Conservation (phyloP, 2,888 invertebrate species). For the Apamea anceps region DNA sequence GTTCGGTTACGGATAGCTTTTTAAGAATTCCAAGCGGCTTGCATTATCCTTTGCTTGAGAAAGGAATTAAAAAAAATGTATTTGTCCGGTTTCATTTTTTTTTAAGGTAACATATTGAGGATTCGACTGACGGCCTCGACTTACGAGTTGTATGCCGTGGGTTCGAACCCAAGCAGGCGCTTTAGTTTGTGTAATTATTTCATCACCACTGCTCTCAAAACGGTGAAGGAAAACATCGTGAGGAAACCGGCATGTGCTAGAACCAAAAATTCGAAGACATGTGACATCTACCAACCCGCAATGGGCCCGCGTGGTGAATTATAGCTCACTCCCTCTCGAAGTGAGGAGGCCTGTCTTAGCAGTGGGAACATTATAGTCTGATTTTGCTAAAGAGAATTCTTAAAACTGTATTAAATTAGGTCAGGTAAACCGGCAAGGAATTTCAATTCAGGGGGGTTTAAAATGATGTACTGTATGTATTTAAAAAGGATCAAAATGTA, state of each 20-base stretch:
- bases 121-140: not conserved
- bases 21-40: constrained; percentile 56
- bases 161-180: too few species aligned
- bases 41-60: constrained; percentile 25
- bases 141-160: too few species aligned
- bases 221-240: not conserved
- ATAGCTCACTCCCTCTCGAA: too few species aligned
- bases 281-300: not conserved
- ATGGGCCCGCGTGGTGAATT: too few species aligned
- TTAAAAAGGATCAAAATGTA: too few species aligned
- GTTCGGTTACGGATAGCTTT: constrained; percentile 68
- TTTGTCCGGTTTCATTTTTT: constrained; percentile 26
- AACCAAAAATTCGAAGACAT: not conserved
- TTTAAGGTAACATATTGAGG: not conserved
- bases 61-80: not conserved
- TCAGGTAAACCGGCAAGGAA: too few species aligned
- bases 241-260: not conserved
- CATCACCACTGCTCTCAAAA: not conserved
- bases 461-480: too few species aligned
- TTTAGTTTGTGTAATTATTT: not conserved
- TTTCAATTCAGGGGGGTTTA: too few species aligned
- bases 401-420: too few species aligned
- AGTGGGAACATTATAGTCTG: too few species aligned
- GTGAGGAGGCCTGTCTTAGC: too few species aligned
- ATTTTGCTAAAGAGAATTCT: too few species aligned